Evolutionary conservation across 2,888 invertebrate genomes (phyloP).

Genomic region (Epirrhoe tristata): DNA sequence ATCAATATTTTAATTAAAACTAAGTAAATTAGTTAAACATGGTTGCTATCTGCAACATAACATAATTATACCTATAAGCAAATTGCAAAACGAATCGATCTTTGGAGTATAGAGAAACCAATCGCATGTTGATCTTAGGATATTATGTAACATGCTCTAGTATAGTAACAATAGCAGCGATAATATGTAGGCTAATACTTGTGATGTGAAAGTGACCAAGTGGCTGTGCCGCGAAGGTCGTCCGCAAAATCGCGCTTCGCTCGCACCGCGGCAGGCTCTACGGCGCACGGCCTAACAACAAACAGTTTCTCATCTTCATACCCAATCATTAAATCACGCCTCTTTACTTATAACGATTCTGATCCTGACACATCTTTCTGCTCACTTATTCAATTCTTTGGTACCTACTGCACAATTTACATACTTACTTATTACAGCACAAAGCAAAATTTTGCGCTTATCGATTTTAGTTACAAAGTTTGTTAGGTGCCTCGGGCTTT

Average conservation of each 20-base stretch:
- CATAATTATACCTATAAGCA: not conserved
- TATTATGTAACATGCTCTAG: constrained; percentile 61
- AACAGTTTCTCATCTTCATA: constrained; percentile 8
- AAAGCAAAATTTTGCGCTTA: too few relatives aligned
- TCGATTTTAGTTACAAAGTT: constrained; percentile 4
- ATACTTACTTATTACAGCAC: too few relatives aligned
- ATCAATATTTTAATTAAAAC: constrained; percentile 24
- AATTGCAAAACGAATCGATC: constrained; percentile 25
- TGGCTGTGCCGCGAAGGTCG: constrained; percentile 66
- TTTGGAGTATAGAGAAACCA: constrained; percentile 38
- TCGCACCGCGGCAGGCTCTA: constrained; percentile 23
- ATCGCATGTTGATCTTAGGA: constrained; percentile 41
- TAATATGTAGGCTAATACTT: constrained; percentile 68
- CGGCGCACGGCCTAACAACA: not conserved
- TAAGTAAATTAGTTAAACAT: constrained; percentile 19
- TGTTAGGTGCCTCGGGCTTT: constrained; percentile 40
- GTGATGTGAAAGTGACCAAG: constrained; percentile 75
- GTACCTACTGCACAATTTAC: too few relatives aligned
- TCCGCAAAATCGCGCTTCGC: constrained; percentile 42
- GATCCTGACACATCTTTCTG: too few relatives aligned
- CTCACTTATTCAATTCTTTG: too few relatives aligned
- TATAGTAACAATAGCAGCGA: constrained; percentile 61
- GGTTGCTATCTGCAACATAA: constrained; percentile 18
- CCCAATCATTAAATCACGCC: not conserved
- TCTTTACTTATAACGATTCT: not conserved